Base-by-base conservation (phyloP, 2,113 vertebrate species). In the Oophaga pumilio region DNA sequence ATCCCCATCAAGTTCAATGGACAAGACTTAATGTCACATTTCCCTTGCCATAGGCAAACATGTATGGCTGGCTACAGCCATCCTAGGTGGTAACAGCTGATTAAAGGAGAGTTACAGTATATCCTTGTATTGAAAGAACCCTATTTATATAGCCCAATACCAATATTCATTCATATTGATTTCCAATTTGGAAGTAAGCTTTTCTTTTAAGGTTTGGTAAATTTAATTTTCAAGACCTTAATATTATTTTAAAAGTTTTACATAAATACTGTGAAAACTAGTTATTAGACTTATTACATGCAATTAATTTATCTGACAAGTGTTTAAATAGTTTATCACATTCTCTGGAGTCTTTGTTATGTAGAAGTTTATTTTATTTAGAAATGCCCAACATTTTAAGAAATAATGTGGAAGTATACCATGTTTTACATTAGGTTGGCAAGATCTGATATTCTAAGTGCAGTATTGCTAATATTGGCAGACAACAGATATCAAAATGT, bases 391-490 rank as follows among this genome's bases (percentile, higher is more conserved):
- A 49, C 17, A 77, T 24, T 77, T 52, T 56, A 53, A 24, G 20
- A 49, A 53, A 53, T 8, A 53, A 53, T 8, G 76, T 77, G 50
- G 11, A 77, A 52, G 49, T 52, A 52, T 22, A 24, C 50, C 50
- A 26, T 79, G 76, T 79, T 56, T 57, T 79, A 79, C 11, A 57
- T 17, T 57, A 26, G 10, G 60, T 17, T 60, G 15, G 24, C 14
- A 80, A 59, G 24, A 80, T 60, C 5, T 80, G 20, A 17, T 56
- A 56, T 56, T 57, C 52, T 9, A 64, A 68, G 43, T 83, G 7
- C 62, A 83, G 62, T 24, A 53, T 68, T 83, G 81, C 62, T 83
- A 83, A 86, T 78, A 77, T 76, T 76, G 74, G 73, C 56, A 77
- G 59, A 12, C 17, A 24, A 76, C 56, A 60, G 84, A 60, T 85